Evolutionary conservation across 2,888 invertebrate species (phyloP), one percentile per base, ranked within the genome.

Genomic region (Oscheius onirici): DNA sequence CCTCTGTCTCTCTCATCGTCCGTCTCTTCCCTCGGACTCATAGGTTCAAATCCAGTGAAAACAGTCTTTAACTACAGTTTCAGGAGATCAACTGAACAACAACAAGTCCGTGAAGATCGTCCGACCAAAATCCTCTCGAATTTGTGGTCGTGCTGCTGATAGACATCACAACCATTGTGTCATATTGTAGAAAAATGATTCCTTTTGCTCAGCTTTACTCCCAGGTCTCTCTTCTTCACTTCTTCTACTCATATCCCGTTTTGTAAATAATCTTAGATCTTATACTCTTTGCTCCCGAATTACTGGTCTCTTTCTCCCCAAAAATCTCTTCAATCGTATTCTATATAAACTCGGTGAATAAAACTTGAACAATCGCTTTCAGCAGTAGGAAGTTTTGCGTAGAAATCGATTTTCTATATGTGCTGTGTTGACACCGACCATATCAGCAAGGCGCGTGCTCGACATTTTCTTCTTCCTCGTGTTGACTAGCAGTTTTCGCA

Each of bases 1-100:
- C 22, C 41, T n/a, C 10, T 11, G 49, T 63, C 63, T 17, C 11
- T 63, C 46, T 63, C 63, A 46, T 63, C 63, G n/a, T 63, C 63
- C 34, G 13, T 22, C 34, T 63, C 63, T 26, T 63, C 63, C n/a
- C 24, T 60, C 11, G 44, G 43, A 17, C 46, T 49, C 28, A n/a
- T 22, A 10, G 20, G 20, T 17, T 49, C 49, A 20, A 17, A 20
- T 24, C 46, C 49, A 49, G 20, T 34, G 13, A 40, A 15, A 15
- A 49, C 44, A 24, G 34, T 46, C n/a, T 20, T 17, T 49, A 22
- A 2, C 13, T 10, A n/a, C 15, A 8, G 2, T 49, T 63, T 63
- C 63, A 63, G 63, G 63, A 63, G 63, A 63, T 28, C 63, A 49
- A 17, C n/a, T 63, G 63, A 63, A 63, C 26, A 63, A 63, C 28